phyloP scores from a whole-genome alignment of 1,140 invertebrate species.

The Eurosta solidaginis region DNA sequence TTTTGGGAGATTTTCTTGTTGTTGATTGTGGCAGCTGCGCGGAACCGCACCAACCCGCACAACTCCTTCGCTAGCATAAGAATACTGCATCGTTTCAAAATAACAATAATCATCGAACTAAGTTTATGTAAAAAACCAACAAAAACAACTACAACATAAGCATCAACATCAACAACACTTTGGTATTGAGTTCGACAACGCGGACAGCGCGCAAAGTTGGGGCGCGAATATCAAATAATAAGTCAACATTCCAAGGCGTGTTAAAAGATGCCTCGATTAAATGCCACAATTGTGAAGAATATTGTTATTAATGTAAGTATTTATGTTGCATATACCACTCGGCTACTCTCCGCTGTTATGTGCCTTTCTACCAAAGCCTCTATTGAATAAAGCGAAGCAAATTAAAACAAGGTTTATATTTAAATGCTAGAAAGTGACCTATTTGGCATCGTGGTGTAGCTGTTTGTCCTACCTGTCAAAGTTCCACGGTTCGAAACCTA shows the following conservation, averaged over 20 bases:
- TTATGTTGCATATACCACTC: background rate
- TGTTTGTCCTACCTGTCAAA: too few species aligned
- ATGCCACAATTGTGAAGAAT: slow-evolving; percentile 30
- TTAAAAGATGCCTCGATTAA: slow-evolving; percentile 35
- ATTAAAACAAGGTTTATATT: too few species aligned
- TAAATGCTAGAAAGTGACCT: too few species aligned
- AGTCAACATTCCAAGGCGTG: slow-evolving; percentile 36
- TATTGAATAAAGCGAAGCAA: too few species aligned
- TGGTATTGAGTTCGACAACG: background rate
- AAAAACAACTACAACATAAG: slow-evolving; percentile 25
- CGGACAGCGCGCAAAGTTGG: slow-evolving; percentile 1
- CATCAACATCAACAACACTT: background rate
- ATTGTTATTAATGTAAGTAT: background rate
- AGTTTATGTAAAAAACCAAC: background rate
- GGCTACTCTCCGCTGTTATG: too few species aligned
- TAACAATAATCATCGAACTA: slow-evolving; percentile 12
- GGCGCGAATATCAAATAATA: slow-evolving; percentile 32
- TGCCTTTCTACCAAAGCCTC: too few species aligned
- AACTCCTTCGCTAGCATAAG: background rate
- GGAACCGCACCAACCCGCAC: background rate
- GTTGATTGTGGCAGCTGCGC: background rate
- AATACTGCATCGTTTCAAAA: background rate
- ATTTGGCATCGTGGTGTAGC: too few species aligned
- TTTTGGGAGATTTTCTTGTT: background rate
- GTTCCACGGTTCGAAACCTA: too few species aligned